phyloP scores from a whole-genome alignment of 2,113 vertebrate species.

The Eira barbara region DNA sequence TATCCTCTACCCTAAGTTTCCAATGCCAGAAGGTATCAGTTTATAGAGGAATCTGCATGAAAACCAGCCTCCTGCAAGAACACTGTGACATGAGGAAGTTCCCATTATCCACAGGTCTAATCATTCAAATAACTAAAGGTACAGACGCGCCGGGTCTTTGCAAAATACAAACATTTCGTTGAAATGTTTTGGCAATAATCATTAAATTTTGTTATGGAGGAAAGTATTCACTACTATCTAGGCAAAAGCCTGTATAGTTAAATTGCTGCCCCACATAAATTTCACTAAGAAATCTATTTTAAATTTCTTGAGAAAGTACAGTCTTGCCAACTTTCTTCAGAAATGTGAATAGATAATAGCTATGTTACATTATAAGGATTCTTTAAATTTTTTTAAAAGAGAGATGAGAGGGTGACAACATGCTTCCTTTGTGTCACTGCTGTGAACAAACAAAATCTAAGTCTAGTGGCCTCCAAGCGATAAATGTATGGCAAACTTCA shows the following conservation, averaged over 20 bases:
- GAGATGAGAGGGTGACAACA: not conserved
- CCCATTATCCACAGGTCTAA: not conserved
- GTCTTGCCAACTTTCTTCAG: not conserved
- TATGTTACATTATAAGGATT: not conserved
- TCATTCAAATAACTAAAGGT: not conserved
- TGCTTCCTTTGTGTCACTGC: not conserved
- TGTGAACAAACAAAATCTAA: not conserved
- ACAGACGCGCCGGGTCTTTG: not conserved
- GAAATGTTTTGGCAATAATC: not conserved
- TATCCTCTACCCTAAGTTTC: not conserved
- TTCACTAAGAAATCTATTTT: not conserved
- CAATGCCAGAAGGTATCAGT: not conserved
- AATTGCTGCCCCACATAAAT: not conserved
- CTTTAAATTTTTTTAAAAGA: not conserved
- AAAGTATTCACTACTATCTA: not conserved
- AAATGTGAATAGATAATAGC: not conserved
- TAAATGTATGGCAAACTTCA: not conserved
- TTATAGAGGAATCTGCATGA: not conserved
- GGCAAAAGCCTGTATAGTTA: not conserved
- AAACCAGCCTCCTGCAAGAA: not conserved
- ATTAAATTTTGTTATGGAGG: not conserved
- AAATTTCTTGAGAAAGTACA: not conserved
- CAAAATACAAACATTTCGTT: not conserved
- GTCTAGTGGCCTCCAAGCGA: not conserved
- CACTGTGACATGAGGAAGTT: not conserved